phyloP scores from a whole-genome alignment of 1,140 invertebrate species.

The Anadara kagoshimensis region DNA sequence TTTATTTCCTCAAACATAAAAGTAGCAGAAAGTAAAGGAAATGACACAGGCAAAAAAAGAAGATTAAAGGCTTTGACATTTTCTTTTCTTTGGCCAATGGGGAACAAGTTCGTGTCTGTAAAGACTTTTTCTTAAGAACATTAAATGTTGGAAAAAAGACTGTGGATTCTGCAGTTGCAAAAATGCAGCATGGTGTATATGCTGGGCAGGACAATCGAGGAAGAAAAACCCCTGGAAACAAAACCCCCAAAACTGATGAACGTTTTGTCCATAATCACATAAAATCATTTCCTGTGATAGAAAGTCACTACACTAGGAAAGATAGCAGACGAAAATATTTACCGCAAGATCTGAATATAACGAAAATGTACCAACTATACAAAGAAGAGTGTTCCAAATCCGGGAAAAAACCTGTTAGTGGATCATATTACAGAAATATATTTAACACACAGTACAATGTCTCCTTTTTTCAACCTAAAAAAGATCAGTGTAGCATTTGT shows the following conservation, averaged over 20 bases:
- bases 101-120: background rate
- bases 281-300: background rate
- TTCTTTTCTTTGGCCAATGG: background rate
- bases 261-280: background rate
- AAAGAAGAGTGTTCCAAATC: slow-evolving; percentile 31
- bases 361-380: slow-evolving; percentile 42
- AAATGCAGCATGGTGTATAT: background rate
- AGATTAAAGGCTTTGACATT: slow-evolving; percentile 7
- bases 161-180: background rate
- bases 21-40: background rate
- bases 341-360: slow-evolving; percentile 26
- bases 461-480: slow-evolving; percentile 6
- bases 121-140: background rate
- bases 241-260: background rate
- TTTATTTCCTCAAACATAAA: background rate
- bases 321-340: slow-evolving; percentile 40
- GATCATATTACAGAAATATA: slow-evolving; percentile 27
- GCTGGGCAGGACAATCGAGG: background rate
- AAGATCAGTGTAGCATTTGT: slow-evolving; percentile 8
- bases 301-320: slow-evolving; percentile 40
- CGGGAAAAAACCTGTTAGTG: slow-evolving; percentile 12
- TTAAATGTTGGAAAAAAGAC: background rate
- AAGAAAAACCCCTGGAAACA: background rate
- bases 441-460: slow-evolving; percentile 25
- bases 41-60: background rate